Evolutionary conservation across 2,113 vertebrate species (phyloP).

Genomic region (Equus przewalskii): DNA sequence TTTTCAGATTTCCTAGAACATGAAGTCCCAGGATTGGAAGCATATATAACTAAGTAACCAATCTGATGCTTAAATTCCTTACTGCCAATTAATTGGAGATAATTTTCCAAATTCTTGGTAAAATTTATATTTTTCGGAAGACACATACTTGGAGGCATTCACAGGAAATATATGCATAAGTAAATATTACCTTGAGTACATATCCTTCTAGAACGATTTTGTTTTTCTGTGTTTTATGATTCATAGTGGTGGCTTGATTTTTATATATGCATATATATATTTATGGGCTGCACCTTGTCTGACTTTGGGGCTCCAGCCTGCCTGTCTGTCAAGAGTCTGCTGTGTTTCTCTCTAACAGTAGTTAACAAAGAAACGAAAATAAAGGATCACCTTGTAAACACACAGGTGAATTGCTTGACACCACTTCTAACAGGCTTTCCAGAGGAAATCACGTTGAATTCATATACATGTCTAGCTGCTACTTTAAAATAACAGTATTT

Average conservation of each 20-base stretch:
- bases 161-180: not conserved
- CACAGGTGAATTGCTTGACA: not conserved
- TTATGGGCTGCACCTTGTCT: not conserved
- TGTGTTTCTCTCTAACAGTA: not conserved
- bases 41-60: not conserved
- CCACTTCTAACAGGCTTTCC: constrained; percentile 19
- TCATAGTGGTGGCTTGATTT: not conserved
- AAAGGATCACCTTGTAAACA: not conserved
- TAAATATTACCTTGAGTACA: not conserved
- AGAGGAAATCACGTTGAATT: not conserved
- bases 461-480: not conserved
- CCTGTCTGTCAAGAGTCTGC: not conserved
- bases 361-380: constrained; percentile 48
- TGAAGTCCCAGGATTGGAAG: not conserved
- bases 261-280: not conserved
- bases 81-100: not conserved
- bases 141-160: not conserved
- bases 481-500: constrained; percentile 37
- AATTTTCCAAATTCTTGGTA: constrained; percentile 51
- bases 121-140: constrained; percentile 55
- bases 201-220: not conserved
- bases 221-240: not conserved
- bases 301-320: not conserved
- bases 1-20: constrained; percentile 34
- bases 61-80: not conserved